Evolutionary conservation across 2,888 invertebrate genomes (phyloP).

Genomic region (Drosophila acutilabella): DNA sequence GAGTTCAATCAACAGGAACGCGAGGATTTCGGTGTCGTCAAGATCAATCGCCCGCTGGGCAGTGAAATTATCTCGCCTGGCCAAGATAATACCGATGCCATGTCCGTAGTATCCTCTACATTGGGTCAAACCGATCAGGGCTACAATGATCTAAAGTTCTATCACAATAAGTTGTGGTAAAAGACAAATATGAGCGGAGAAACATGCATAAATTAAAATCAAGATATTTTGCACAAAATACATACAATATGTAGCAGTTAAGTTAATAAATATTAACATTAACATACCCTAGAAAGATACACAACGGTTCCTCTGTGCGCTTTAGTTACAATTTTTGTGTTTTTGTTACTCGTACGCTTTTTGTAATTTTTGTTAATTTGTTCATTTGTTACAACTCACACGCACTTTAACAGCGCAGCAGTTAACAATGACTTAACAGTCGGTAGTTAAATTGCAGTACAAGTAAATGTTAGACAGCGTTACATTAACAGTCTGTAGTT

Average conservation of each 20-base stretch:
- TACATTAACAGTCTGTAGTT: conserved; percentile 38
- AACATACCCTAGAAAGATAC: conserved; percentile 34
- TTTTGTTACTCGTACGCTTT: conserved; percentile 44
- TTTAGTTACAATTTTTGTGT: conserved; percentile 43
- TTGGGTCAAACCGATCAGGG: conserved; percentile 88
- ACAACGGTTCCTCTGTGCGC: conserved; percentile 63
- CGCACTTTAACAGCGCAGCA: conserved; percentile 61
- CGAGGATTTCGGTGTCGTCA: conserved; percentile 83
- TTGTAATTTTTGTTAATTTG: conserved; percentile 61
- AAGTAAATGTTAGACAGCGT: conserved; percentile 28
- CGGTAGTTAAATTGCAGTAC: conserved; percentile 35
- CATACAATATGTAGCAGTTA: conserved; percentile 52
- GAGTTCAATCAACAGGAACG: conserved; percentile 84
- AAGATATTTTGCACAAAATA: conserved; percentile 41
- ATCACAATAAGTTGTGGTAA: conserved; percentile 92
- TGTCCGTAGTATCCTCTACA: conserved; percentile 81
- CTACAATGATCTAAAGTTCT: conserved; percentile 91
- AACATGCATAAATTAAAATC: conserved; percentile 6
- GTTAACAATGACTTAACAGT: conserved; percentile 34
- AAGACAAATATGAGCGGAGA: conserved; percentile 7
- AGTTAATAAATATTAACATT: conserved; percentile 41
- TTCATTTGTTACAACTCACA: conserved; percentile 75
- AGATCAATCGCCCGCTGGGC: conserved; percentile 82
- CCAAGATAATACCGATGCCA: conserved; percentile 81
- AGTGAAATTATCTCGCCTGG: conserved; percentile 71